Percentiles rank a stretch among this genome's conserved stretches.
phyloP scores from a whole-genome alignment of 2,888 invertebrate species.

The Sceliomorpha sp. region DNA sequence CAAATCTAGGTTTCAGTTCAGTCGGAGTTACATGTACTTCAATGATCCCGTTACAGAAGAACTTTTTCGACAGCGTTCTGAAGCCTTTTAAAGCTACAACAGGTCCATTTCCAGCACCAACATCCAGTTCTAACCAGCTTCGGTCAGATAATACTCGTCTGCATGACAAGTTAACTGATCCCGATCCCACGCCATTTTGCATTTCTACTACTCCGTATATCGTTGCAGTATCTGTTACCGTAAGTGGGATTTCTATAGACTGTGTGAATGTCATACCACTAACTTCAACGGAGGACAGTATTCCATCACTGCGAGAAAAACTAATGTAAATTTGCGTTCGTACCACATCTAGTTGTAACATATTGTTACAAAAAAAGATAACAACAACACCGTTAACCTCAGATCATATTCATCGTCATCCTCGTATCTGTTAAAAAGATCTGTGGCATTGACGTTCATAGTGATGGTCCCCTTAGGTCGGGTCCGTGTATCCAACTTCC shows the following conservation, averaged over 20 bases:
- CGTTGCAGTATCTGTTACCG: constrained; percentile 90
- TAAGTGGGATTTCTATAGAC: constrained; percentile 95
- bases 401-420: constrained; percentile 86
- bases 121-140: constrained; percentile 93
- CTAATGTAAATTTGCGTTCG: neutral
- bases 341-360: neutral
- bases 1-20: constrained; percentile 88
- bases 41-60: constrained; percentile 89
- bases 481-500: constrained; percentile 92
- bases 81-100: constrained; percentile 89
- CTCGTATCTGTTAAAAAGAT: constrained; percentile 92
- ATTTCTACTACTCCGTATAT: constrained; percentile 91
- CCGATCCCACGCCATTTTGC: constrained; percentile 92
- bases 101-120: constrained; percentile 93
- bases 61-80: constrained; percentile 86
- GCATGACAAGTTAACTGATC: constrained; percentile 89
- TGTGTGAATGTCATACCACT: constrained; percentile 96
- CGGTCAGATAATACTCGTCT: constrained; percentile 90
- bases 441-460: constrained; percentile 94
- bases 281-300: constrained; percentile 90
- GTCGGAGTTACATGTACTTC: constrained; percentile 88
- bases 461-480: constrained; percentile 95
- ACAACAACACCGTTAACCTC: too few species aligned
- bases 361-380: too few species aligned
- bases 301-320: constrained; percentile 73